These are phyloP conservation scores for Alligator mississippiensis DNA, from an alignment of 2,113 vertebrate genomes.

Conservation along the genomic window DNA sequence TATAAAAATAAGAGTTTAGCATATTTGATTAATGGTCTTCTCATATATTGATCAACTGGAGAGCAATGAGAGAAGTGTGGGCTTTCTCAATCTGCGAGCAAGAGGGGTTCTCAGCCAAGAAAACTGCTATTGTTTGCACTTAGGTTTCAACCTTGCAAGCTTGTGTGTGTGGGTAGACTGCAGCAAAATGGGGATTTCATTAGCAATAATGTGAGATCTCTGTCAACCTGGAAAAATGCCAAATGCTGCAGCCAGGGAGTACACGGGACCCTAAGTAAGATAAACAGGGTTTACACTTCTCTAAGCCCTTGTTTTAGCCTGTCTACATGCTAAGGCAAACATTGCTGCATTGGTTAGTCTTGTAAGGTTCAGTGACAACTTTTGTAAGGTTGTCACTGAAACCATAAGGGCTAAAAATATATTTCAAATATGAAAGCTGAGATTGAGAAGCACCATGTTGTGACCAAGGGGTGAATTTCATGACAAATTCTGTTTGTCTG, in stretches of 20 bases:
- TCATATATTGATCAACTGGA: constrained; percentile 14
- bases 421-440: neutral
- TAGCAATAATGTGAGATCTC: neutral
- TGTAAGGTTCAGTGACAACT: neutral
- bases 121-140: constrained; percentile 54
- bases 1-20: constrained; percentile 26
- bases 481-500: neutral
- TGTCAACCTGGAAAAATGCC: neutral
- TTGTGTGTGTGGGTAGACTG: constrained; percentile 60
- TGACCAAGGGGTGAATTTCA: neutral
- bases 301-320: neutral
- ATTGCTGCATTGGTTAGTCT: neutral
- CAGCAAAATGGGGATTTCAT: constrained; percentile 29
- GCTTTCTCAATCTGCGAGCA: constrained; percentile 62
- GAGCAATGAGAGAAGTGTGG: constrained; percentile 59
- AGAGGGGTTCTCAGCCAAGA: constrained; percentile 54
- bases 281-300: neutral
- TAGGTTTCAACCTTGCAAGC: constrained; percentile 20
- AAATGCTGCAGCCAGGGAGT: neutral
- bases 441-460: neutral
- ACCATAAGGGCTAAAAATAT: neutral
- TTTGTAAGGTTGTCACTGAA: neutral
- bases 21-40: constrained; percentile 38
- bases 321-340: neutral
- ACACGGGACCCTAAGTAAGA: neutral